Conservation (phyloP, 1,140 invertebrate species). For the Drosophila nebulosa region DNA sequence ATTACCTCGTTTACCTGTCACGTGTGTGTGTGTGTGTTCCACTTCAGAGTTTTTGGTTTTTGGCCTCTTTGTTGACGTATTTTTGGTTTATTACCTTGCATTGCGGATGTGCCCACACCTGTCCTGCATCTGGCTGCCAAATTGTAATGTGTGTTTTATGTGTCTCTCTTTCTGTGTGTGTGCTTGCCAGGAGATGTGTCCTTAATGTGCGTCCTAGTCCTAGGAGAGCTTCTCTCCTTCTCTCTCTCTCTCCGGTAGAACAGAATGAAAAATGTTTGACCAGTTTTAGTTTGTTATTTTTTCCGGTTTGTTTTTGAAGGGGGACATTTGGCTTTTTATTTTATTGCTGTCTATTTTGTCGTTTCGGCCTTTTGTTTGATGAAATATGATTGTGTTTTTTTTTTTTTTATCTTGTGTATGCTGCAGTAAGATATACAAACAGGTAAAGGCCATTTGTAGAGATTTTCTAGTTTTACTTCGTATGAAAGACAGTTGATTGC, state of each 20-base stretch:
- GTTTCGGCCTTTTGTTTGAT: slow-evolving; percentile 59
- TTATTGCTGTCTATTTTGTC: slow-evolving; percentile 62
- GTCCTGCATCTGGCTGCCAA: slow-evolving; percentile 37
- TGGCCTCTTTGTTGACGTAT: slow-evolving; percentile 76
- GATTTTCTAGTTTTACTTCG: background rate
- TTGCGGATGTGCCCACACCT: slow-evolving; percentile 64
- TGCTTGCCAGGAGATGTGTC: slow-evolving; percentile 1
- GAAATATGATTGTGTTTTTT: slow-evolving; percentile 69
- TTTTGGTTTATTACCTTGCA: slow-evolving; percentile 79
- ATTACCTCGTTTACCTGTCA: slow-evolving; percentile 75
- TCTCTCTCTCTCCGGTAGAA: background rate
- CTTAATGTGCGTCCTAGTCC: slow-evolving; percentile 37
- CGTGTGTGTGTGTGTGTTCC: slow-evolving; percentile 11
- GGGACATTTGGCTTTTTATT: slow-evolving; percentile 26
- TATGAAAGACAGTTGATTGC: background rate
- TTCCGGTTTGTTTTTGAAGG: slow-evolving; percentile 16
- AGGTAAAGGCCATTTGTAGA: background rate
- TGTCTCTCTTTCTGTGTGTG: background rate
- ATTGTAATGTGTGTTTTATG: slow-evolving; percentile 41
- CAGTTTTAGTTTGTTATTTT: slow-evolving; percentile 21
- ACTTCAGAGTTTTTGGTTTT: slow-evolving; percentile 37
- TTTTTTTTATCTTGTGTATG: background rate
- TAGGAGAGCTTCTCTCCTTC: background rate
- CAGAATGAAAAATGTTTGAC: slow-evolving; percentile 32
- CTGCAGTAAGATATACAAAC: slow-evolving; percentile 15